Base-by-base conservation (phyloP, 2,113 vertebrate genomes). In the Enhydra lutris region DNA sequence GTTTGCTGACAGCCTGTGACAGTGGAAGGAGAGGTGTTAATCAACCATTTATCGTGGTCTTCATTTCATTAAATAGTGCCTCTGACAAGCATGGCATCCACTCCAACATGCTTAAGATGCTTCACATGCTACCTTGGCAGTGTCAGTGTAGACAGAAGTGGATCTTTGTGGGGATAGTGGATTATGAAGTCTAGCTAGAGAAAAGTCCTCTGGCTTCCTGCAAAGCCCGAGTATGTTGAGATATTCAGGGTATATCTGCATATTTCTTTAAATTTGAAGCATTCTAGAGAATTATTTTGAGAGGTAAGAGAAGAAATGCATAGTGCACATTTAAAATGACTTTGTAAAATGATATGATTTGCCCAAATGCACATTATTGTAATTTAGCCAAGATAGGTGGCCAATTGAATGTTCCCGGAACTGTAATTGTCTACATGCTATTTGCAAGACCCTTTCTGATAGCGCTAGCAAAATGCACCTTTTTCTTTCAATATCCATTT, bases 321-420 rank as follows among this genome's bases (percentile, higher is more conserved):
- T 61, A 42, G 39, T 71, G 59, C 74, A 78, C 82, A 73, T 95
- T 97, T 97, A 94, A 97, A 97, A 97, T 94, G 89, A 95, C 91
- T 95, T 95, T 96, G 92, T 98, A 88, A 98, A 97, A 97, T 96
- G 94, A 97, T 97, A 97, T 34, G 91, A 98, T 96, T 97, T 93
- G 89, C 84, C 94, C 95, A 97, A 98, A 98, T 98, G 96, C 42
- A 93, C 95, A 97, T 98, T 97, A 97, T 88, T 96, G 89, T 97
- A 97, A 98, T 96, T 97, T 97, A 96, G 85, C 97, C 86, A 93
- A 94, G 94, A 94, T 93, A 97, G 94, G 96, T 94, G 94, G 78
- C 96, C 97, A 95, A 92, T 94, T 98, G 95, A 97, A 98, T 93
- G 94, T 94, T 98, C 91, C 36, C 45, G 6, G 94, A 81, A 91